A percentile compares a stretch with the other conserved stretches of the same genome.
phyloP scores from a whole-genome alignment of 2,113 vertebrate genomes.

The Dromas ardeola region DNA sequence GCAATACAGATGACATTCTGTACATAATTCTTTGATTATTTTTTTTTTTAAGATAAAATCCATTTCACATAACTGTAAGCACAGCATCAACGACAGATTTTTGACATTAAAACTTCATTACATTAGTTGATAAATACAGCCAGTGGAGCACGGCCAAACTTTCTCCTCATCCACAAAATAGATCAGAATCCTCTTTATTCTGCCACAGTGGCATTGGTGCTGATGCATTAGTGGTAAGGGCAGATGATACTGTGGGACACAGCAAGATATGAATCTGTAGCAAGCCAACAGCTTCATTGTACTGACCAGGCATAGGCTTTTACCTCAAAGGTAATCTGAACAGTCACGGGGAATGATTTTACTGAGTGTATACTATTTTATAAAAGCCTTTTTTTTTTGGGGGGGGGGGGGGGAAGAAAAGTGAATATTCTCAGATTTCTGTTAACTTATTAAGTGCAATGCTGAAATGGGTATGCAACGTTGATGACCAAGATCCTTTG shows the following conservation, averaged over 20 bases:
- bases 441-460: background rate
- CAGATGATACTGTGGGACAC: background rate
- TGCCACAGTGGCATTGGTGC: background rate
- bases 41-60: background rate
- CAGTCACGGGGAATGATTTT: background rate
- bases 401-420: background rate
- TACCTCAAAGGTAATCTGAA: background rate
- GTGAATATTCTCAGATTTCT: background rate
- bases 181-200: constrained; percentile 26
- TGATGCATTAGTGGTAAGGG: background rate
- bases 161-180: background rate
- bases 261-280: background rate
- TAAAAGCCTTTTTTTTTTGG: background rate
- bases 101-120: background rate
- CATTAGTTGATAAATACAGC: background rate
- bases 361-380: background rate
- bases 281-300: background rate
- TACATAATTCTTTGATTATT: background rate
- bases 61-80: background rate
- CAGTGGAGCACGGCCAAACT: background rate
- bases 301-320: background rate
- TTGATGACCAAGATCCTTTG: background rate
- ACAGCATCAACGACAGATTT: background rate
- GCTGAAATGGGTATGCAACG: background rate
- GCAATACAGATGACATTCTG: background rate